Conservation (phyloP, 2,797 vertebrate species). For the Pterois miles region DNA sequence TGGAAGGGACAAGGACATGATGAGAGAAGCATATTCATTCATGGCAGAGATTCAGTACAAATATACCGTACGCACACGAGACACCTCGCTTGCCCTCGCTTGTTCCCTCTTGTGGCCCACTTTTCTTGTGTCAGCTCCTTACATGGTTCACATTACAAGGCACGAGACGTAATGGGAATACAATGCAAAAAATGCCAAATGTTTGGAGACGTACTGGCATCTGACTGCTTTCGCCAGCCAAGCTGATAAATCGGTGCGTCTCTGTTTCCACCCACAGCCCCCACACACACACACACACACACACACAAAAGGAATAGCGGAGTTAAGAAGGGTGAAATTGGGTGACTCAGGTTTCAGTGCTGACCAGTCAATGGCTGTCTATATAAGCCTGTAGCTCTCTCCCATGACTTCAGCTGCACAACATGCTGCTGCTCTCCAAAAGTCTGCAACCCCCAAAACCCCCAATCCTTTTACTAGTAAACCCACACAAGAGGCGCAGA, state of each 20-base stretch:
- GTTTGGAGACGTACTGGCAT: constrained; percentile 55
- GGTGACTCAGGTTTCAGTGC: constrained; percentile 72
- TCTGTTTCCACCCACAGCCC: constrained; percentile 32
- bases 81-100: constrained; percentile 35
- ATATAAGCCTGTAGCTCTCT: constrained; percentile 62
- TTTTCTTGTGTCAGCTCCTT: constrained; percentile 50
- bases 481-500: constrained; percentile 26
- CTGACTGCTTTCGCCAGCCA: constrained; percentile 43
- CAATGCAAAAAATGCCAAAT: constrained; percentile 52
- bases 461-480: constrained; percentile 40
- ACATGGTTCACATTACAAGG: constrained; percentile 63
- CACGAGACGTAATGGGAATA: constrained; percentile 37
- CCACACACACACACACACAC: not conserved
- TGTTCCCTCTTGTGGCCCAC: constrained; percentile 27
- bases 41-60: constrained; percentile 50
- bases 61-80: constrained; percentile 27
- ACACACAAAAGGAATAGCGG: constrained; percentile 49
- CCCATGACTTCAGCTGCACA: constrained; percentile 82
- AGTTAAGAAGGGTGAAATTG: constrained; percentile 79
- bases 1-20: constrained; percentile 55
- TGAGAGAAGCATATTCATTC: constrained; percentile 54
- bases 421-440: constrained; percentile 59
- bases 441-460: constrained; percentile 41
- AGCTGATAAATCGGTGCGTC: constrained; percentile 58
- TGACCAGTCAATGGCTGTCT: constrained; percentile 66